Conservation (phyloP, 2,888 invertebrate species). For the Nemurella pictetii region DNA sequence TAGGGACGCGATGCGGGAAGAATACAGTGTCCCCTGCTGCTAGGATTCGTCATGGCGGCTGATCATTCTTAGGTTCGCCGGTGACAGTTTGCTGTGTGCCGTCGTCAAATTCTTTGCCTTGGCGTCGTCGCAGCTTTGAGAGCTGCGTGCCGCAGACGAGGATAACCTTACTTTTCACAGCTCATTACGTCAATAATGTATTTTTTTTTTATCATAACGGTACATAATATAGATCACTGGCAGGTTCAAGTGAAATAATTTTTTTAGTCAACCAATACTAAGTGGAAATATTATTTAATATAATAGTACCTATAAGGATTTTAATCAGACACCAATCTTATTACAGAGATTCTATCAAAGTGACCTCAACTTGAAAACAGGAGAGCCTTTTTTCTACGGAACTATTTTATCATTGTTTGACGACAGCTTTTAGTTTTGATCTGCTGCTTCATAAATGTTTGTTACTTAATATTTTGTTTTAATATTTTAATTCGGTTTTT, state of each 20-base stretch:
- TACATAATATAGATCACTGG: slow-evolving; percentile 15
- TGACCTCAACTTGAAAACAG: slow-evolving; percentile 23
- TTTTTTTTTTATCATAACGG: not conserved
- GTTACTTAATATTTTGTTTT: slow-evolving; percentile 29
- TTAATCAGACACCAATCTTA: slow-evolving; percentile 1
- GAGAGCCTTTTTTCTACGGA: not conserved
- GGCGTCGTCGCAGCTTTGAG: not conserved
- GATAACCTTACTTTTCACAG: not conserved
- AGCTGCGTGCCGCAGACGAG: not conserved
- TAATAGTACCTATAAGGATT: not conserved
- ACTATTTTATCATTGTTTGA: slow-evolving; percentile 10
- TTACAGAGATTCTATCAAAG: slow-evolving; percentile 13
- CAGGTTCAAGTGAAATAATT: slow-evolving; percentile 29
- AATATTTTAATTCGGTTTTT: slow-evolving; percentile 11
- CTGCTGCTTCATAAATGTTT: slow-evolving; percentile 21
- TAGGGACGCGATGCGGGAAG: too few species aligned
- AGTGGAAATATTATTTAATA: not conserved
- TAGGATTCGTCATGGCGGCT: not conserved
- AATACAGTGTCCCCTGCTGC: not conserved
- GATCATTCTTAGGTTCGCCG: not conserved
- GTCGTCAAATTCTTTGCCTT: not conserved
- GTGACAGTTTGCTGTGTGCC: not conserved
- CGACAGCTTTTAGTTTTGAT: slow-evolving; percentile 10
- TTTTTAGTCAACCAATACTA: slow-evolving; percentile 25
- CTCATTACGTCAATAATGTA: not conserved